Percentiles rank a stretch among this genome's conserved stretches.
phyloP scores from a whole-genome alignment of 2,113 vertebrate species.

The Regulus satrapa region DNA sequence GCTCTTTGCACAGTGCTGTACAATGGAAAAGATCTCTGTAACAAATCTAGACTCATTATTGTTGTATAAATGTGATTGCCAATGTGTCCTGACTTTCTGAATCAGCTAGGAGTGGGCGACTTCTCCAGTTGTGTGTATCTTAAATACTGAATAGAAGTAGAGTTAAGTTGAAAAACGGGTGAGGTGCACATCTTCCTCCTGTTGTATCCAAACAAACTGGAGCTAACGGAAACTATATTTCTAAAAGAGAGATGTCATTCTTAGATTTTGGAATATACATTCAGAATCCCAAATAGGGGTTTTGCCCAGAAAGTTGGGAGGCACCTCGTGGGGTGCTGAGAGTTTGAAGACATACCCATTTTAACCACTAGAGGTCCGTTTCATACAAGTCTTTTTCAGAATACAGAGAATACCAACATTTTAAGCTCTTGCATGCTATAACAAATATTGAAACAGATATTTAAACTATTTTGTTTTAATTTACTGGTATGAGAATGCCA shows the following conservation, averaged over 20 bases:
- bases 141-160: neutral
- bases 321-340: fast-evolving
- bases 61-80: neutral
- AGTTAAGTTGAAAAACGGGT: neutral
- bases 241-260: neutral
- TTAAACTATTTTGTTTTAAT: neutral
- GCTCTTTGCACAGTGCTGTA: fast-evolving
- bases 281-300: neutral
- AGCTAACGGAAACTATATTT: neutral
- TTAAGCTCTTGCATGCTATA: neutral
- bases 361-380: neutral
- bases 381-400: neutral
- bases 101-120: neutral
- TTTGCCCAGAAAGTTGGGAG: neutral
- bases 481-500: neutral
- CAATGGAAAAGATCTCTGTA: neutral
- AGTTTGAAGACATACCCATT: neutral
- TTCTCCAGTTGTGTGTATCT: neutral
- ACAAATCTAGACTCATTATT: neutral
- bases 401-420: neutral
- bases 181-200: neutral
- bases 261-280: neutral
- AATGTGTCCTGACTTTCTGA: neutral
- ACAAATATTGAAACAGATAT: neutral
- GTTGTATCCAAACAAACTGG: neutral